Percentiles rank a stretch among this genome's conserved stretches.
These are phyloP conservation scores for Ptiloglossa arizonensis DNA, from an alignment of 1,140 invertebrate genomes.

Conservation along the genomic window DNA sequence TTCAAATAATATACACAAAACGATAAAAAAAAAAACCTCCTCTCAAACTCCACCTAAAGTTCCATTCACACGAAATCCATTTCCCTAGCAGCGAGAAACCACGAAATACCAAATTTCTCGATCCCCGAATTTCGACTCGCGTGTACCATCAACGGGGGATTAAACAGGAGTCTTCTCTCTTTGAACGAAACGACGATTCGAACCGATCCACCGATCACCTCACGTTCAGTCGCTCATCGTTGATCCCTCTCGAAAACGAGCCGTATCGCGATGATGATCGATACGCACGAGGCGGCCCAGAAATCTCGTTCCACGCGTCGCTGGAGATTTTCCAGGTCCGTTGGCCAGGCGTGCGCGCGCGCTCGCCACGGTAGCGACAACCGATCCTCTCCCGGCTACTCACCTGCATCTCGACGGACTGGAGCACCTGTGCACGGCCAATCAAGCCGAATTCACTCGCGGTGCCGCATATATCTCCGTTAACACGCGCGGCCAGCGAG, in stretches of 20 bases:
- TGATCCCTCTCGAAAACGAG: too few species aligned
- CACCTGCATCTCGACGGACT: constrained; percentile 20
- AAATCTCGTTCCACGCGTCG: not conserved
- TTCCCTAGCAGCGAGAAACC: too few species aligned
- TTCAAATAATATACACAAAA: too few species aligned
- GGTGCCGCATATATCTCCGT: constrained; percentile 57
- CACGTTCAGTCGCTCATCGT: too few species aligned
- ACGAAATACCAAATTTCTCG: too few species aligned
- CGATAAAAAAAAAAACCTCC: too few species aligned
- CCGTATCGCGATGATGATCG: not conserved
- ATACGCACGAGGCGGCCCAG: not conserved
- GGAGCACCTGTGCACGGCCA: constrained; percentile 55
- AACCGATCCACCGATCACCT: not conserved
- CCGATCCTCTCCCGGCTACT: constrained; percentile 18
- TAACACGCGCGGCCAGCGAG: constrained; percentile 38
- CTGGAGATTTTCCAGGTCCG: constrained; percentile 50
- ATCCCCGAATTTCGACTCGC: too few species aligned
- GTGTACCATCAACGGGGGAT: too few species aligned
- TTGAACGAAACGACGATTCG: too few species aligned
- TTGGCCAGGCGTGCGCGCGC: not conserved
- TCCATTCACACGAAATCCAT: too few species aligned
- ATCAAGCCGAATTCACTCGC: constrained; percentile 61
- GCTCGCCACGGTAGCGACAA: constrained; percentile 39
- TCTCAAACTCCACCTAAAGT: too few species aligned
- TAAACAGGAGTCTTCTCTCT: too few species aligned